A percentile compares a stretch with the other conserved stretches of the same genome.
These are phyloP conservation scores for Clostera curtula DNA, from an alignment of 2,888 invertebrate genomes.

Conservation along the genomic window DNA sequence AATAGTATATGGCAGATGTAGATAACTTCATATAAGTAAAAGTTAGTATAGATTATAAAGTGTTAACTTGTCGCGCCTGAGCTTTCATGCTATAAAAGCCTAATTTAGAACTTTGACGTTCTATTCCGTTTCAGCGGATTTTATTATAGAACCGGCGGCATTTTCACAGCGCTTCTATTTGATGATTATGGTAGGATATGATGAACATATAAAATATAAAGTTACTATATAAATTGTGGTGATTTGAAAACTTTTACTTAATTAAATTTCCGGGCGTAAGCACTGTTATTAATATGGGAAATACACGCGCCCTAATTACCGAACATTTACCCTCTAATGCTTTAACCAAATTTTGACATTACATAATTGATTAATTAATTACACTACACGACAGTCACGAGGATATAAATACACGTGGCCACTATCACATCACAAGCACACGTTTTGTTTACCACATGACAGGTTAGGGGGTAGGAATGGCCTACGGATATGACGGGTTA, in stretches of 20 bases:
- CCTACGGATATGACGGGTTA: slow-evolving; percentile 25
- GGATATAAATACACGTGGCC: slow-evolving; percentile 27
- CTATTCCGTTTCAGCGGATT: no score
- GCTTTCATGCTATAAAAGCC: slow-evolving; percentile 6
- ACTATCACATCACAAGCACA: slow-evolving; percentile 30
- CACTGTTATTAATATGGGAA: no score
- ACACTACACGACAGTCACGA: slow-evolving; percentile 31
- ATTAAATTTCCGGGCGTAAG: no score
- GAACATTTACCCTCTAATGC: no score
- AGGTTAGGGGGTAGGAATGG: slow-evolving; percentile 20
- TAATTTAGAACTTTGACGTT: no score
- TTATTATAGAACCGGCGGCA: no score
- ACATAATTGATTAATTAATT: slow-evolving; percentile 50
- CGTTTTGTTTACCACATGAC: slow-evolving; percentile 38
- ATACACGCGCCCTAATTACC: no score
- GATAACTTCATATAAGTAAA: slow-evolving; percentile 5
- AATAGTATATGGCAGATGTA: slow-evolving; percentile 11
- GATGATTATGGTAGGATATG: no score
- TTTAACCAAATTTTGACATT: slow-evolving; percentile 28
- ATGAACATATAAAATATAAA: no score
- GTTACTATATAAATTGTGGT: no score
- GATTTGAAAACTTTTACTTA: no score
- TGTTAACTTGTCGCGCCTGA: slow-evolving; percentile 12
- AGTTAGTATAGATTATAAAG: slow-evolving; percentile 12
- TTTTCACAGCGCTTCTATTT: no score